Evolutionary conservation across 2,113 vertebrate genomes (phyloP), one percentile per base, ranked within the genome.

Genomic region (Hipposideros armiger): DNA sequence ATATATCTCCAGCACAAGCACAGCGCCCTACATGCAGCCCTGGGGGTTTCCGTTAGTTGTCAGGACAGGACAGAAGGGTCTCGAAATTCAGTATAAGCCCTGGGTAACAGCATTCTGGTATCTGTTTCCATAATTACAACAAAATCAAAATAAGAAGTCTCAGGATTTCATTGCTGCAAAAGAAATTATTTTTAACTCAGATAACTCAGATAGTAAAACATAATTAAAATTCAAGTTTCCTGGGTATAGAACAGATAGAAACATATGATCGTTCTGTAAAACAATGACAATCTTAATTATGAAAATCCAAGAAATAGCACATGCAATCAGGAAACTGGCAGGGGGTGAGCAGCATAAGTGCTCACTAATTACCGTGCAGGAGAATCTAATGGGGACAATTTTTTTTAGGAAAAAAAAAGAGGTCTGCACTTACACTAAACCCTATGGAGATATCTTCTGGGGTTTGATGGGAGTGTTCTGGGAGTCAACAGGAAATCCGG

Each of bases 191-290:
- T 89, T 73, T 74, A 80, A 73, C 50, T 77, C 81, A 87, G 40
- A 64, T 32, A 36, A 73, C 50, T 77, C 81, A 82, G 82, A 54
- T 17, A 54, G 52, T 20, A 94, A 96, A 89, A 64, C 52, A 40
- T 36, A 94, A 62, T 74, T 83, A 62, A 73, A 86, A 82, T 47
- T 47, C 66, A 69, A 74, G 42, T 45, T 78, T 69, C 70, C 64
- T 62, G 32, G 54, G 45, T 76, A 77, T 40, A 54, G 90, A 84
- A 96, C n/a, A 87, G 60, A 64, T 28, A 94, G 54, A 92, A 83
- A 91, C 52, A 86, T 30, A 56, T 60, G 67, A 82, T 26, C 17
- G 45, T 52, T 82, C 42, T 64, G 13, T 83, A 82, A 83, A 36
- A 91, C 40, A 95, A 87, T 26, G 15, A 86, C 54, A 70, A 95